These are phyloP conservation scores for Mnemiopsis leidyi DNA, from an alignment of 37 sponge, comb jelly and placozoan genomes.

Conservation along the genomic window DNA sequence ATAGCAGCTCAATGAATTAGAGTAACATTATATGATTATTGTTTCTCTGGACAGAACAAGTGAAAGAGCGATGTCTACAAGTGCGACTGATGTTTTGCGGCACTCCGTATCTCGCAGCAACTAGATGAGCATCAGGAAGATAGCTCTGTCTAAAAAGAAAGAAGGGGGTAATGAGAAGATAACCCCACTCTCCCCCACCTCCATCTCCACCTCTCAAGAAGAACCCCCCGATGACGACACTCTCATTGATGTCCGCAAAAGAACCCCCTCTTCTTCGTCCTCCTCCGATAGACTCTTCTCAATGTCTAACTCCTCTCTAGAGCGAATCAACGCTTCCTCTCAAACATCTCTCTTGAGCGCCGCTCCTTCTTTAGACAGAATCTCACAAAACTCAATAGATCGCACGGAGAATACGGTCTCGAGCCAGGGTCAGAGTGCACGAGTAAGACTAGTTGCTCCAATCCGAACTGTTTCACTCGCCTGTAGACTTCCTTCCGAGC, in stretches of 20 bases:
- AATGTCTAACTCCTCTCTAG: neutral
- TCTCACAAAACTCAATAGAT: neutral
- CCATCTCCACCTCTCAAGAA: neutral
- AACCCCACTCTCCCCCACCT: neutral
- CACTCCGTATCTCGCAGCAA: neutral
- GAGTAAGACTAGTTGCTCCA: neutral
- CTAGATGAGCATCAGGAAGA: neutral
- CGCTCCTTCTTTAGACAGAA: neutral
- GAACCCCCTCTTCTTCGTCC: neutral
- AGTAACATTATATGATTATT: too few species aligned
- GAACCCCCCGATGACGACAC: neutral
- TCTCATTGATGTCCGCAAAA: neutral
- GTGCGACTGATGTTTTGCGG: too few species aligned
- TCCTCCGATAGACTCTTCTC: slow-evolving; percentile 25
- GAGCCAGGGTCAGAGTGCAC: neutral
- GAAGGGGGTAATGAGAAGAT: neutral
- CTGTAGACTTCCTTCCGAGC: neutral
- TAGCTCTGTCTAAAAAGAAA: neutral
- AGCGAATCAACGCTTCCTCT: neutral
- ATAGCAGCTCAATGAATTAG: too few species aligned
- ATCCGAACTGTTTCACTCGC: neutral
- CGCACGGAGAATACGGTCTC: neutral
- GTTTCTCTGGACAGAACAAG: too few species aligned
- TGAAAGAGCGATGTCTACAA: too few species aligned
- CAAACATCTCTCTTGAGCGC: neutral